Percentiles rank a stretch among this genome's conserved stretches.
Evolutionary conservation across 37 sponge, comb jelly and placozoan genomes (phyloP).

Genomic region (Haliclona indistincta): DNA sequence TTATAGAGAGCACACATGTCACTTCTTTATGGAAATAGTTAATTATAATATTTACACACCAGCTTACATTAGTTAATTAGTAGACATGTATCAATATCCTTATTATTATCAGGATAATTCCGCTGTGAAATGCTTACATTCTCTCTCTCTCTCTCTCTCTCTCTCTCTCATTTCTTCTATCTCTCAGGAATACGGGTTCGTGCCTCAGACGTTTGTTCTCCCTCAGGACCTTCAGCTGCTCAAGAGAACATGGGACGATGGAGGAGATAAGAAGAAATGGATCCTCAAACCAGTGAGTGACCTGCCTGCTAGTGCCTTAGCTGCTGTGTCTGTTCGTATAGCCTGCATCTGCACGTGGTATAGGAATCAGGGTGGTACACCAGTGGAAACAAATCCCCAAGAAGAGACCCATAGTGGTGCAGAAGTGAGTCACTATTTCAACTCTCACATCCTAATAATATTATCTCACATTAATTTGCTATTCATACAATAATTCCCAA

Average conservation of each 20-base stretch:
- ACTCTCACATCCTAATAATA: not conserved
- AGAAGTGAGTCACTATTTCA: slow-evolving; percentile 58
- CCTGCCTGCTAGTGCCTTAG: not conserved
- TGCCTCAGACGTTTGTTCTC: slow-evolving; percentile 92
- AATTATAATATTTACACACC: not conserved
- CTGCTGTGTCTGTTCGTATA: slow-evolving; percentile 22
- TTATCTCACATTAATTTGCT: no score
- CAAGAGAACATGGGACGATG: slow-evolving; percentile 83
- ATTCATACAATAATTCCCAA: no score
- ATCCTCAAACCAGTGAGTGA: slow-evolving; percentile 89
- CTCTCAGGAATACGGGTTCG: slow-evolving; percentile 81
- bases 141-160: not conserved
- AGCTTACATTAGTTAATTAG: not conserved
- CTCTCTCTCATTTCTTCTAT: not conserved
- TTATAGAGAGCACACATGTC: not conserved
- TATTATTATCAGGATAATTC: no score
- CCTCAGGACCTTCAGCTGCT: slow-evolving; percentile 74
- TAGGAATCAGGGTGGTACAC: slow-evolving; percentile 82
- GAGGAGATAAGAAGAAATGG: slow-evolving; percentile 82
- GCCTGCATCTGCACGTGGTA: slow-evolving; percentile 97
- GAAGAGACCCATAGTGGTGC: slow-evolving; percentile 75
- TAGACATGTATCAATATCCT: no score
- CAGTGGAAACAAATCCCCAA: slow-evolving; percentile 87
- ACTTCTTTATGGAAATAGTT: not conserved
- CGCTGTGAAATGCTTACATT: no score